Percentiles rank a stretch among this genome's conserved stretches.
Evolutionary conservation across 2,888 invertebrate genomes (phyloP).

Genomic region (Polydrusus pterygomalis): DNA sequence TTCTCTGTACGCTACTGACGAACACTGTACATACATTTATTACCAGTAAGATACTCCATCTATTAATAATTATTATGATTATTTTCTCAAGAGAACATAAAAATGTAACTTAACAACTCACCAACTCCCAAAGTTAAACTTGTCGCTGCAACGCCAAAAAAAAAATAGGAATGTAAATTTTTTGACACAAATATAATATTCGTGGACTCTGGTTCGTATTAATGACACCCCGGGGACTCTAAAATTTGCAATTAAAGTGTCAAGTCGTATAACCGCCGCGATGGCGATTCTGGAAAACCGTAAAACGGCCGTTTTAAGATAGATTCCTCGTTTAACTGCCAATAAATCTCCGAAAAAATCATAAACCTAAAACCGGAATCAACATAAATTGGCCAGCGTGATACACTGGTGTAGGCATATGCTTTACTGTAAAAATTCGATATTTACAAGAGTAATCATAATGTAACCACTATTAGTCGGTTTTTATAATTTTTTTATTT

Average conservation of each 20-base stretch:
- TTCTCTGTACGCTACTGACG: too few species aligned
- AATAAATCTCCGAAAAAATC: slow-evolving; percentile 44
- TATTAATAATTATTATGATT: too few species aligned
- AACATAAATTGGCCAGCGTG: slow-evolving; percentile 42
- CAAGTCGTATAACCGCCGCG: slow-evolving; percentile 15
- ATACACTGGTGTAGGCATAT: slow-evolving; percentile 21
- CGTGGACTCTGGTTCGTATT: background rate
- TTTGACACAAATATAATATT: background rate
- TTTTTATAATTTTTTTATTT: too few species aligned
- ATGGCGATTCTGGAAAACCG: slow-evolving; percentile 35
- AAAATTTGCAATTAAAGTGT: slow-evolving; percentile 34
- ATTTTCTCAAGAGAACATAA: too few species aligned
- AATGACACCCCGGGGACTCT: slow-evolving; percentile 19
- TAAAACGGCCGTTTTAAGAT: slow-evolving; percentile 33
- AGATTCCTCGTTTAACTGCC: slow-evolving; percentile 44
- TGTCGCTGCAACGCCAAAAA: too few species aligned
- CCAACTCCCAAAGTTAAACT: too few species aligned
- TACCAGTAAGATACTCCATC: too few species aligned
- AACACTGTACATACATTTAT: too few species aligned
- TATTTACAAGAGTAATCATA: background rate
- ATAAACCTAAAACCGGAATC: slow-evolving; percentile 44
- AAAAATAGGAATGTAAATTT: background rate
- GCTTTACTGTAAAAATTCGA: background rate
- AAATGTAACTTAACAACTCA: too few species aligned
- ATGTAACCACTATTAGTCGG: too few species aligned